Evolutionary conservation across 2,888 invertebrate species (phyloP), one percentile per base, ranked within the genome.

Genomic region (Agrochola macilenta): DNA sequence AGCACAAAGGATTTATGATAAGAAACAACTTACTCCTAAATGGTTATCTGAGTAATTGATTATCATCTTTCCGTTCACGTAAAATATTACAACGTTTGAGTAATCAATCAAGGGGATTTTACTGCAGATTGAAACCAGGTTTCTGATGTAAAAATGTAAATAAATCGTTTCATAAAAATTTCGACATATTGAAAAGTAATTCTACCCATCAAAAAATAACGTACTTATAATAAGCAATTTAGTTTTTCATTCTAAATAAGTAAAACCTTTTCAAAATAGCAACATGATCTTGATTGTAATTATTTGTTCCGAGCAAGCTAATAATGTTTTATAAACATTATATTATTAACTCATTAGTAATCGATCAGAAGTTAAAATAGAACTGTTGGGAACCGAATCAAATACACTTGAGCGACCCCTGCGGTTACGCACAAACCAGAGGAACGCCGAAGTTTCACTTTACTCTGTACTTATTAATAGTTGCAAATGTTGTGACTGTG

Each of bases 21-120:
- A 39, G 39, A 79, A 78, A 77, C 64, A 66, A 73, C 39, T 65
- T 70, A 72, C 75, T 80, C 66, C 39, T 73, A 81, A 81, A 82
- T 71, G 54, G 78, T 43, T 84, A 76, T 74, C 60, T 76, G 60
- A 78, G 73, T 84, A 79, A 78, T 71, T 84, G 76, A 87, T 72
- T 80, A 82, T 69, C 39, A 82, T 85, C 69, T 86, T 87, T 88
- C 86, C 30, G 79, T 83, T 87, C 93, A 91, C 93, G 93, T 93
- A 93, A 90, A 89, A 92, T 89, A 93, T 93, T 88, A 87, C 78
- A 88, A 86, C 85, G 88, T 88, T 82, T 79, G 30, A 80, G 88
- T 79, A 86, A 92, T 92, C 91, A 89, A 93, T 92, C 90, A 91
- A 86, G 81, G 69, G 74, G 79, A 86, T 87, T 76, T 79, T 70